These are phyloP conservation scores for Prosopocoilus inquinatus DNA, from an alignment of 2,888 invertebrate species.

Conservation along the genomic window DNA sequence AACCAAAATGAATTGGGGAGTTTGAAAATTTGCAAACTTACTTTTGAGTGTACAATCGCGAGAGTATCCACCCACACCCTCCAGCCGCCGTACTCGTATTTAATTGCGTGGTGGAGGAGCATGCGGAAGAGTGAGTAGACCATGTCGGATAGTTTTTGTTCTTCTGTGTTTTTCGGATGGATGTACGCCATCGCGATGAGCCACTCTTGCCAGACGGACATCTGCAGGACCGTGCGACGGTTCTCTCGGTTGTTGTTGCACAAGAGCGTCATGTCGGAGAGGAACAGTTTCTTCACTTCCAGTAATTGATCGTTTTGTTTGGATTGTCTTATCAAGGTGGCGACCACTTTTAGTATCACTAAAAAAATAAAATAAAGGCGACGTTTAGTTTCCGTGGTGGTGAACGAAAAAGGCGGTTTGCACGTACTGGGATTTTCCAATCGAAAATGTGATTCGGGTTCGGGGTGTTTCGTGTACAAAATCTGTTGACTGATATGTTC, in stretches of 20 bases:
- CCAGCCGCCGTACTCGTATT: constrained; percentile 99
- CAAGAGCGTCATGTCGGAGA: constrained; percentile 96
- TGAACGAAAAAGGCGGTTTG: neutral
- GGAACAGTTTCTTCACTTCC: constrained; percentile 93
- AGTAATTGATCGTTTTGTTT: constrained; percentile 88
- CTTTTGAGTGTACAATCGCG: constrained; percentile 99
- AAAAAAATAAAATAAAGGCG: constrained; percentile 40
- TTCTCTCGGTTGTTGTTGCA: constrained; percentile 98
- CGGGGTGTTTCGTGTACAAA: constrained; percentile 88
- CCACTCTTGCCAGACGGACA: constrained; percentile 99
- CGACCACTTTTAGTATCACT: constrained; percentile 99
- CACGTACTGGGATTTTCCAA: constrained; percentile 94
- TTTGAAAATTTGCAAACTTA: constrained; percentile 47
- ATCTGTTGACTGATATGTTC: constrained; percentile 96
- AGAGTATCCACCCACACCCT: constrained; percentile 99
- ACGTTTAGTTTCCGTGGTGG: no score
- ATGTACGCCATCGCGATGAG: constrained; percentile 98
- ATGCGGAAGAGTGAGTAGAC: constrained; percentile 97
- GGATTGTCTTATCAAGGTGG: constrained; percentile 93
- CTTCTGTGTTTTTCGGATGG: constrained; percentile 91
- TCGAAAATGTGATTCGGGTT: constrained; percentile 91
- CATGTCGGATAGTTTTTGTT: constrained; percentile 96
- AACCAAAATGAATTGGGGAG: neutral
- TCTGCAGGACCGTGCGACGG: constrained; percentile 93
- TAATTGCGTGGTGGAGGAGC: constrained; percentile 97